Conservation (phyloP, 2,113 vertebrate genomes). For the Xyrauchen texanus region DNA sequence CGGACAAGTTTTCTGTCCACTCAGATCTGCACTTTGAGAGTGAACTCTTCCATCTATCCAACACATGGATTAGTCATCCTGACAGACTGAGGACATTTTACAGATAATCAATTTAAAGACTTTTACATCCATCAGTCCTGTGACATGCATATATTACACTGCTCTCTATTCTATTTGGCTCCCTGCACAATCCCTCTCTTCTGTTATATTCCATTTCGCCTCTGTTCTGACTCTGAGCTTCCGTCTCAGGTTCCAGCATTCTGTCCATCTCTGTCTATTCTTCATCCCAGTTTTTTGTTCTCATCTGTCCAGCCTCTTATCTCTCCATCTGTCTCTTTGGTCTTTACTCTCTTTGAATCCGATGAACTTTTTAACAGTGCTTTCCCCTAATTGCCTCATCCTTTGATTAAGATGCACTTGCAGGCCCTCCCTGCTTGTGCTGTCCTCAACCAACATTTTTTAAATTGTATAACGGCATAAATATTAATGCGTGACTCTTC, state of each 20-base stretch:
- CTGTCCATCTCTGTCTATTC: slow-evolving; percentile 24
- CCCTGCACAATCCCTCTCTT: slow-evolving; percentile 28
- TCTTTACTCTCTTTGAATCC: neutral
- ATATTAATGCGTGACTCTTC: slow-evolving; percentile 8
- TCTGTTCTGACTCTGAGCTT: neutral
- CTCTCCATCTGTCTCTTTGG: slow-evolving; percentile 50
- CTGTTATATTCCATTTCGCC: slow-evolving; percentile 6
- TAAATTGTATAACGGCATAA: slow-evolving; percentile 6
- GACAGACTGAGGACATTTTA: neutral
- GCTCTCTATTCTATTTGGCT: neutral
- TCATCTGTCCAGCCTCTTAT: slow-evolving; percentile 65
- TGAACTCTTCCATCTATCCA: neutral
- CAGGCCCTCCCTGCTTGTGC: neutral
- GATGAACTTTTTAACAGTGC: neutral
- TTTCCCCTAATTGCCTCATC: slow-evolving; percentile 1
- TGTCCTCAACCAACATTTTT: neutral
- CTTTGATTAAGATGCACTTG: slow-evolving; percentile 11
- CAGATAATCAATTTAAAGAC: slow-evolving; percentile 32
- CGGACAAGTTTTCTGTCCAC: slow-evolving; percentile 7
- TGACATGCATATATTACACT: neutral
- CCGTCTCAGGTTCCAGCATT: neutral
- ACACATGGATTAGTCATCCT: neutral
- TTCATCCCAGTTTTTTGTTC: slow-evolving; percentile 29
- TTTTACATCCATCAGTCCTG: slow-evolving; percentile 20
- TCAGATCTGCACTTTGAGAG: slow-evolving; percentile 11